A percentile compares a stretch with the other conserved stretches of the same genome.
These are phyloP conservation scores for Todiramphus chloris DNA, from an alignment of 2,113 vertebrate species.

Conservation along the genomic window DNA sequence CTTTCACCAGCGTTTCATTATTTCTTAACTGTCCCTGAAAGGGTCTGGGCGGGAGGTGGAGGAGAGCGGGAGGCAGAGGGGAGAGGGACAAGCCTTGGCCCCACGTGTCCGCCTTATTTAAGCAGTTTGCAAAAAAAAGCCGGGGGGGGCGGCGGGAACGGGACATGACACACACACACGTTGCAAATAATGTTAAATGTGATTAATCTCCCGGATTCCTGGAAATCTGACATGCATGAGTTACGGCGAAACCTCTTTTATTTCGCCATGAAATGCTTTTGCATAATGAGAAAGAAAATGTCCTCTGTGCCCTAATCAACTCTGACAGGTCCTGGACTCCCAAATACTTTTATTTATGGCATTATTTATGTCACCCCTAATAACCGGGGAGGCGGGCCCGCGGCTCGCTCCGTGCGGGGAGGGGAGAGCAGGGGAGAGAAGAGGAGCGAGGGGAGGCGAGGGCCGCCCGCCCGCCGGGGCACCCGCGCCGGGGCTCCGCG, in stretches of 20 bases:
- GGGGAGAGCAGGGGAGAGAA: neutral
- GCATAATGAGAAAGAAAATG: conserved; percentile 80
- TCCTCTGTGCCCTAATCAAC: conserved; percentile 77
- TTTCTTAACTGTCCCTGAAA: conserved; percentile 67
- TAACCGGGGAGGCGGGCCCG: neutral
- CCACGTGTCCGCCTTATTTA: conserved; percentile 43
- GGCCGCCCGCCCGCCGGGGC: neutral
- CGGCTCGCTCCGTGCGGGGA: neutral
- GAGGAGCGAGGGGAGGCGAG: too few species aligned
- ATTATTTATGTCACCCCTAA: conserved; percentile 65
- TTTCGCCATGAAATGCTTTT: conserved; percentile 76
- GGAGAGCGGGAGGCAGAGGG: neutral
- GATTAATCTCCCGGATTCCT: conserved; percentile 76
- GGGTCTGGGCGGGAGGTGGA: neutral
- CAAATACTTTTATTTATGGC: conserved; percentile 78
- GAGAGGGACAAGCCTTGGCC: neutral
- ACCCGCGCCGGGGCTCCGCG: neutral
- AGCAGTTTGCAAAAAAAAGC: conserved; percentile 47
- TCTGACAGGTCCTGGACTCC: conserved; percentile 74
- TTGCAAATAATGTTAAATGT: conserved; percentile 72
- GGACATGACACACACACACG: neutral
- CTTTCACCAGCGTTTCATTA: conserved; percentile 66
- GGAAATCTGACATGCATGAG: conserved; percentile 77
- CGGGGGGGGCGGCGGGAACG: neutral
- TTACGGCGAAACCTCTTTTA: conserved; percentile 74